Evolutionary conservation across 2,113 vertebrate species (phyloP).

Genomic region (Bolborhynchus lineola): DNA sequence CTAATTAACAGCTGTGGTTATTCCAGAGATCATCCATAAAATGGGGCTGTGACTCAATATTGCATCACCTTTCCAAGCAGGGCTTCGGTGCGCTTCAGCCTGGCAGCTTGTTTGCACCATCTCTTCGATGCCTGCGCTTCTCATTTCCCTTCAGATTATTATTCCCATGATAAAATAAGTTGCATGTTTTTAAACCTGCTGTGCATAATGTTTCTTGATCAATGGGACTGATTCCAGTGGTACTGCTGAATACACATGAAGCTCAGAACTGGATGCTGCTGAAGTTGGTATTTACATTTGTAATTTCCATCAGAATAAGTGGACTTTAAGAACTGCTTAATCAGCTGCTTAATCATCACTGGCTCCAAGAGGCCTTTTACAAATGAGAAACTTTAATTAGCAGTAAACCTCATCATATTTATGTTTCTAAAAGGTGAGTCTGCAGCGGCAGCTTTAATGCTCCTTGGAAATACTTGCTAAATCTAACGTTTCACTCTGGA

Average conservation of each 20-base stretch:
- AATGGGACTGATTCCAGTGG: background rate
- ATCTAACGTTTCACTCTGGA: background rate
- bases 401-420: background rate
- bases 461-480: background rate
- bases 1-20: background rate
- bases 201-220: background rate
- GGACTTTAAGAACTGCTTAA: background rate
- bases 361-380: background rate
- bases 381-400: background rate
- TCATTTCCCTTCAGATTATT: background rate
- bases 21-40: background rate
- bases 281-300: background rate
- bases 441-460: background rate
- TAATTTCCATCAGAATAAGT: background rate
- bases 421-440: background rate
- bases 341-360: background rate
- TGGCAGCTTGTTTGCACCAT: background rate
- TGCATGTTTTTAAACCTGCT: rapidly evolving
- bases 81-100: background rate
- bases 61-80: constrained; percentile 25
- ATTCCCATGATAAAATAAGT: background rate
- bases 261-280: background rate
- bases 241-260: background rate
- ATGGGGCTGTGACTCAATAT: constrained; percentile 20
- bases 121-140: background rate